Evolutionary conservation across 2,113 vertebrate genomes (phyloP).

Genomic region (Polyodon spathula): DNA sequence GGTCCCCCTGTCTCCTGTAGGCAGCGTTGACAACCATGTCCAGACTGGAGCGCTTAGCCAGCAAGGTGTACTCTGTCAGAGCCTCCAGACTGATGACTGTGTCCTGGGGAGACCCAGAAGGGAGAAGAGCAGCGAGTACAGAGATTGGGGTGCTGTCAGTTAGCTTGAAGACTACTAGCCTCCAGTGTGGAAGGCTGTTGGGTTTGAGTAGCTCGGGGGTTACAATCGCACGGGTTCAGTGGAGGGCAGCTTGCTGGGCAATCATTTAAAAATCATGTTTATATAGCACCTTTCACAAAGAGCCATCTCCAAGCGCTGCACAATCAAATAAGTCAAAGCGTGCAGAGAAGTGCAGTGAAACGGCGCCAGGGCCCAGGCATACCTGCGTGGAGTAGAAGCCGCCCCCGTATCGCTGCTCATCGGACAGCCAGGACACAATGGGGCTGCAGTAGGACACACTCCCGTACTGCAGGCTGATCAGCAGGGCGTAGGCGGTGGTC

Average conservation of each 20-base stretch:
- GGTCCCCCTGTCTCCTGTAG: slow-evolving; percentile 47
- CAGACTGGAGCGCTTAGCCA: slow-evolving; percentile 44
- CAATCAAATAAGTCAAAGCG: too few species aligned
- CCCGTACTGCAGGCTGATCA: slow-evolving; percentile 57
- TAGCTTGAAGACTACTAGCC: too few species aligned
- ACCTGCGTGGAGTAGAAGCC: slow-evolving; percentile 83
- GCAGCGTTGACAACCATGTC: slow-evolving; percentile 62
- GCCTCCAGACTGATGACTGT: slow-evolving; percentile 72
- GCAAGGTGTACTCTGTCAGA: slow-evolving; percentile 63
- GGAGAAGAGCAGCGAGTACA: background rate
- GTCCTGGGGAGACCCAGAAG: slow-evolving; percentile 59
- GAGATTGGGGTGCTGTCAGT: background rate
- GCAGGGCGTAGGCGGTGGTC: slow-evolving; percentile 74
- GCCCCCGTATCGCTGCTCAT: slow-evolving; percentile 76
- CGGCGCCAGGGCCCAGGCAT: slow-evolving; percentile 5
- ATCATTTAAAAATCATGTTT: too few species aligned
- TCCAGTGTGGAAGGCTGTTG: too few species aligned
- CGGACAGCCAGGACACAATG: slow-evolving; percentile 75
- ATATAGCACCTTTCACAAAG: too few species aligned
- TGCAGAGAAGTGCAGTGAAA: too few species aligned
- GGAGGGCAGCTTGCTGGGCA: too few species aligned
- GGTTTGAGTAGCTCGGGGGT: background rate
- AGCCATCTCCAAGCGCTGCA: too few species aligned
- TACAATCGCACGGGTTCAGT: background rate
- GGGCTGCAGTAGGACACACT: slow-evolving; percentile 61